Conservation (phyloP, 2,113 vertebrate genomes). For the Balaeniceps rex region DNA sequence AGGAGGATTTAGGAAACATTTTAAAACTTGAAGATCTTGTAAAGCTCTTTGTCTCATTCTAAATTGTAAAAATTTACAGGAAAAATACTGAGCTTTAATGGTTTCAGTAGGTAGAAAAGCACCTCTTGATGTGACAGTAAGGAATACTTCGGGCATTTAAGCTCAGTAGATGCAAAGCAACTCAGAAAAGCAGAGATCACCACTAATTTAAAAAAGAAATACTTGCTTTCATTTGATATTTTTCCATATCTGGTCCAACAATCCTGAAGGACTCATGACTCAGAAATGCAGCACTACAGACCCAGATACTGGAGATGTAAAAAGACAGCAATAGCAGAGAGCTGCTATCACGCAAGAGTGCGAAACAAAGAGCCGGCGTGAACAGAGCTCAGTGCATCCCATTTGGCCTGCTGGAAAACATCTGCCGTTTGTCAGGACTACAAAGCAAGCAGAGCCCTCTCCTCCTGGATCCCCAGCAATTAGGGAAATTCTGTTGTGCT, state of each 20-base stretch:
- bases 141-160: neutral
- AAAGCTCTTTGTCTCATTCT: neutral
- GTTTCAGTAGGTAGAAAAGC: neutral
- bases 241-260: neutral
- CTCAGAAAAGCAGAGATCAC: neutral
- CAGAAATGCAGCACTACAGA: neutral
- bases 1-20: neutral
- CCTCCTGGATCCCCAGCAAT: conserved; percentile 45
- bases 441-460: conserved; percentile 25
- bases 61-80: neutral
- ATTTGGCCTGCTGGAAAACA: conserved; percentile 52
- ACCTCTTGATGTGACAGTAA: neutral
- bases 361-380: neutral
- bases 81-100: neutral
- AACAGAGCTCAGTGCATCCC: neutral
- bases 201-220: neutral
- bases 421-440: conserved; percentile 33
- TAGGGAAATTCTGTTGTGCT: conserved; percentile 51
- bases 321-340: neutral
- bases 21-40: neutral
- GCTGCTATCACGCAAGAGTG: neutral
- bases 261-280: neutral
- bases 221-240: neutral
- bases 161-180: neutral
- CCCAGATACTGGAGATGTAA: neutral